Evolutionary conservation across 2,888 invertebrate genomes (phyloP).

Genomic region (Unio delphinus): DNA sequence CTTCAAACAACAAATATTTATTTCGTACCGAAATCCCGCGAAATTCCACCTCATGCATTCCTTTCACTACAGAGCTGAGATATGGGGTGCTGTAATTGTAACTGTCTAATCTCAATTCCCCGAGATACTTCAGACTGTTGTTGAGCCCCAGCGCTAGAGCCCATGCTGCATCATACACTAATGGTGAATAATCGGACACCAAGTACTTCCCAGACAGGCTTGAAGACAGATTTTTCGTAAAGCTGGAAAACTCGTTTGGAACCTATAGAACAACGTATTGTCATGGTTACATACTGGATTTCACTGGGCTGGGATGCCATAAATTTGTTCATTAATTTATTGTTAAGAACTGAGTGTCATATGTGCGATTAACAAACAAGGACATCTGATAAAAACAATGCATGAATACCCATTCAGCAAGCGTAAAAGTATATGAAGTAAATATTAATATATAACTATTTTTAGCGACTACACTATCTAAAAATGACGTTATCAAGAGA

Average conservation of each 20-base stretch:
- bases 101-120: conserved; percentile 14
- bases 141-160: conserved; percentile 37
- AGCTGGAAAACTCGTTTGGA: conserved; percentile 15
- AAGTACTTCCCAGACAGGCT: background rate
- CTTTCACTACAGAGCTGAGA: conserved; percentile 15
- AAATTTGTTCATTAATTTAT: no score
- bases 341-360: no score
- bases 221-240: conserved; percentile 8
- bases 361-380: no score
- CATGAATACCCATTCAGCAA: no score
- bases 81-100: conserved; percentile 21
- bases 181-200: conserved; percentile 15
- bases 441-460: background rate
- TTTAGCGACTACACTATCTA: background rate
- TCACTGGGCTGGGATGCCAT: no score
- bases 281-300: background rate
- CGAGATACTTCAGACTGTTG: conserved; percentile 19
- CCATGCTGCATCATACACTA: conserved; percentile 39
- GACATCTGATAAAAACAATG: no score
- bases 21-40: conserved; percentile 33
- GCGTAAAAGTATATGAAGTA: background rate
- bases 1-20: no score
- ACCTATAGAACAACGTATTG: conserved; percentile 12
- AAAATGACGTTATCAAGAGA: no score
- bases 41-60: conserved; percentile 29